These are phyloP conservation scores for Polydrusus pterygomalis DNA, from an alignment of 2,888 invertebrate species.

Conservation along the genomic window DNA sequence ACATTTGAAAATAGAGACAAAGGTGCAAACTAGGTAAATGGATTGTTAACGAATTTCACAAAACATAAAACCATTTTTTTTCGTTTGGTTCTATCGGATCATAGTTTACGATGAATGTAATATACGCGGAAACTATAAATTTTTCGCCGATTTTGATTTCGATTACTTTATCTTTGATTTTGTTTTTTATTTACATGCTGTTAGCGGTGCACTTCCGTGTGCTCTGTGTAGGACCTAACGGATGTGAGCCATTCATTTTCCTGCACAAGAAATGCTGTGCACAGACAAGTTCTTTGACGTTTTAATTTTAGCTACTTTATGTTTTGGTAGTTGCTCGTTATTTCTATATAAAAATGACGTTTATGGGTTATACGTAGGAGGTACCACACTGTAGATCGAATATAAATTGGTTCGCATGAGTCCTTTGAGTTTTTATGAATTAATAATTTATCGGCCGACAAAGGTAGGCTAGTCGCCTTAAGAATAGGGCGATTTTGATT, in stretches of 20 bases:
- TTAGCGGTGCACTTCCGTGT: conserved; percentile 21
- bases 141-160: conserved; percentile 35
- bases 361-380: background rate
- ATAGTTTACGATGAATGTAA: too few relatives aligned
- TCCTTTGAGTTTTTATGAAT: too few relatives aligned
- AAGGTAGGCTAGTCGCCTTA: too few relatives aligned
- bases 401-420: too few relatives aligned
- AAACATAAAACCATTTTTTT: too few relatives aligned
- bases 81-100: too few relatives aligned
- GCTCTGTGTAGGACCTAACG: conserved; percentile 13
- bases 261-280: background rate
- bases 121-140: conserved; percentile 32
- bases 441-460: too few relatives aligned
- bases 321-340: background rate
- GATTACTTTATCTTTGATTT: background rate
- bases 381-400: background rate
- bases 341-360: conserved; percentile 1
- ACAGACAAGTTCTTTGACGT: conserved; percentile 9
- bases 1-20: too few relatives aligned
- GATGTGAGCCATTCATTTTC: conserved; percentile 43
- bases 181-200: conserved; percentile 19
- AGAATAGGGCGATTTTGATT: too few relatives aligned
- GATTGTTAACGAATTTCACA: too few relatives aligned
- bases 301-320: conserved; percentile 22
- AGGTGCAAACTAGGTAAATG: too few relatives aligned